Conservation (phyloP, 2,888 invertebrate genomes). For the Subacronicta megacephala region DNA sequence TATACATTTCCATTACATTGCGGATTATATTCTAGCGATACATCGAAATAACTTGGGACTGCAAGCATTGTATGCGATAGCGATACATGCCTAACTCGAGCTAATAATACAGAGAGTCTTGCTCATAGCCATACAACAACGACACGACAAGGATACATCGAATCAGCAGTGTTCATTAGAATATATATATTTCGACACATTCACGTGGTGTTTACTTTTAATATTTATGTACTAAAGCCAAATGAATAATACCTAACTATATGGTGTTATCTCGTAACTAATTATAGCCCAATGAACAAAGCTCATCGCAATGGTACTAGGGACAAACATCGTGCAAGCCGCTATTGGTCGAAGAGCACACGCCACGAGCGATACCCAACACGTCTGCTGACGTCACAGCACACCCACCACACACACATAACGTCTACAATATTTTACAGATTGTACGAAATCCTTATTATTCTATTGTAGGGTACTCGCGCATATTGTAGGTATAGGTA, state of each 20-base stretch:
- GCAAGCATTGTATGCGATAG: slow-evolving; percentile 71
- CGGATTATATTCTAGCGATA: slow-evolving; percentile 59
- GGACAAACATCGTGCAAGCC: slow-evolving; percentile 60
- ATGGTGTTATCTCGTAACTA: not conserved
- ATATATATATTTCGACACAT: slow-evolving; percentile 7
- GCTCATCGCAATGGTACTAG: slow-evolving; percentile 27
- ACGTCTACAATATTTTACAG: no score
- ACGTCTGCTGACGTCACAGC: slow-evolving; percentile 18
- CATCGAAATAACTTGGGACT: slow-evolving; percentile 37
- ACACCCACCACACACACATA: slow-evolving; percentile 5
- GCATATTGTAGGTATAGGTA: not conserved
- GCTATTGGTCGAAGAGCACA: slow-evolving; percentile 64
- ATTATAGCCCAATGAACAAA: slow-evolving; percentile 53
- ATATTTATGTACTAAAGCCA: no score
- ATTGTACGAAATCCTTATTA: no score
- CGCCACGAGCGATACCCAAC: slow-evolving; percentile 57
- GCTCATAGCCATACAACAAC: slow-evolving; percentile 55
- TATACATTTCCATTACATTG: slow-evolving; percentile 58
- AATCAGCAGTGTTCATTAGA: slow-evolving; percentile 61
- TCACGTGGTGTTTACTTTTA: not conserved
- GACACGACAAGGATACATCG: slow-evolving; percentile 49
- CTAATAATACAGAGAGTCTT: slow-evolving; percentile 39
- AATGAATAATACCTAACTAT: no score
- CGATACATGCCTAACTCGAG: slow-evolving; percentile 60
- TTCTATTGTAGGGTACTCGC: not conserved